These are phyloP conservation scores for Tichodroma muraria DNA, from an alignment of 2,113 vertebrate species.

Conservation along the genomic window DNA sequence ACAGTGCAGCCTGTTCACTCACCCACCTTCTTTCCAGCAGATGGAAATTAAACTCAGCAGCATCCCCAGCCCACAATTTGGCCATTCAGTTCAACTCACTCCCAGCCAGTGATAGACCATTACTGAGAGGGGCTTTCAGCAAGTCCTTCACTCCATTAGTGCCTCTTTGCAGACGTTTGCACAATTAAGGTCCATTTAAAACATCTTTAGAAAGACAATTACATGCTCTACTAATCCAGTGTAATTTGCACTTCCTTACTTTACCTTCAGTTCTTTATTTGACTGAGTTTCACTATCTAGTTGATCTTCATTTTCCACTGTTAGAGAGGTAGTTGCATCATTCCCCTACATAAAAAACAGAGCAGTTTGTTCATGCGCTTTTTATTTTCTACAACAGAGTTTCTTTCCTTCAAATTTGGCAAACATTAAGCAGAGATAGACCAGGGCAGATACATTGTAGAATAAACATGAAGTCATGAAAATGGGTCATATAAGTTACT, in stretches of 20 bases:
- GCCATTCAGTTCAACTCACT: not conserved
- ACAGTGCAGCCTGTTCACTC: not conserved
- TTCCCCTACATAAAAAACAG: constrained; percentile 30
- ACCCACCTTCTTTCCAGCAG: not conserved
- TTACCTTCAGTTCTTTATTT: constrained; percentile 35
- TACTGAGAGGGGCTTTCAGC: not conserved
- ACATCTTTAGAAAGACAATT: not conserved
- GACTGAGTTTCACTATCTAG: constrained; percentile 36
- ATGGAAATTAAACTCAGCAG: not conserved
- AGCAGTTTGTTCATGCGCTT: not conserved
- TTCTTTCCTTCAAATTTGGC: not conserved
- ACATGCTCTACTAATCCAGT: not conserved
- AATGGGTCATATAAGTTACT: not conserved
- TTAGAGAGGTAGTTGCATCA: constrained; percentile 56
- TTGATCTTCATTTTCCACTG: constrained; percentile 47
- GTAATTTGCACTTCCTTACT: constrained; percentile 3
- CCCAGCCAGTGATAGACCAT: not conserved
- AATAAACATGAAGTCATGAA: not conserved
- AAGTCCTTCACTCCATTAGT: not conserved
- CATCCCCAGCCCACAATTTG: not conserved
- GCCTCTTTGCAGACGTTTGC: not conserved
- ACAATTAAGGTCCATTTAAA: not conserved
- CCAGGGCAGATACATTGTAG: not conserved
- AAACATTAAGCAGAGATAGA: not conserved
- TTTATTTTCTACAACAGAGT: not conserved